Base-by-base conservation (phyloP, 2,797 vertebrate genomes). In the Protosalanx chinensis region DNA sequence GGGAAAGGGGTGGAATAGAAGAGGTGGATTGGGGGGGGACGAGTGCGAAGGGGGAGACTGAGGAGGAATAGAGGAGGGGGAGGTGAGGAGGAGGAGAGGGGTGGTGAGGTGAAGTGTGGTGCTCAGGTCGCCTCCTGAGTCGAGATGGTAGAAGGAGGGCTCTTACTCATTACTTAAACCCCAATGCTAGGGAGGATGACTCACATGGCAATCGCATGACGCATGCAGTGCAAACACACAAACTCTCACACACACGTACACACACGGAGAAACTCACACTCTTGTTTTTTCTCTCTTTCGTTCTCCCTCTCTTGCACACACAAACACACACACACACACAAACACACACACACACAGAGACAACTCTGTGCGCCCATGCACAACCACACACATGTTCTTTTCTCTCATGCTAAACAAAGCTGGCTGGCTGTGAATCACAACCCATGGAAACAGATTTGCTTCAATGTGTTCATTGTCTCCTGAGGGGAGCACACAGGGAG, bases 381-480 rank as follows among this genome's bases (percentile, higher is more conserved):
- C 78, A 41, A 23, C 73, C 70, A 82, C 57, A 67, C 71, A 49
- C 72, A 81, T 74, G 71, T 75, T 76, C 81, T 16, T 74, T 74
- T 82, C 78, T 71, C 73, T 76, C 76, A 56, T 78, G 76, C 77
- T 78, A 85, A 85, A 85, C 88, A 89, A 88, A 86, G 86, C 86
- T 80, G 85, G 62, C 82, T 81, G 87, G 84, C 85, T 86, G 77
- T 84, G 81, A 70, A 81, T 87, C 80, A 68, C 83, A 82, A 76
- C 74, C 86, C 84, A 81, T 84, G 83, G 82, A 86, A 79, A 77
- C 85, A 87, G 82, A 87, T 85, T 81, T 84, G 80, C 82, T 82
- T 88, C 87, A 88, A 81, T 86, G 87, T 86, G 80, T 80, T 87
- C 85, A 80, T 86, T 86, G 88, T 89, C 85, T 87, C 84, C 70